Conservation (phyloP, 2,113 vertebrate species). For the Otocyon megalotis region DNA sequence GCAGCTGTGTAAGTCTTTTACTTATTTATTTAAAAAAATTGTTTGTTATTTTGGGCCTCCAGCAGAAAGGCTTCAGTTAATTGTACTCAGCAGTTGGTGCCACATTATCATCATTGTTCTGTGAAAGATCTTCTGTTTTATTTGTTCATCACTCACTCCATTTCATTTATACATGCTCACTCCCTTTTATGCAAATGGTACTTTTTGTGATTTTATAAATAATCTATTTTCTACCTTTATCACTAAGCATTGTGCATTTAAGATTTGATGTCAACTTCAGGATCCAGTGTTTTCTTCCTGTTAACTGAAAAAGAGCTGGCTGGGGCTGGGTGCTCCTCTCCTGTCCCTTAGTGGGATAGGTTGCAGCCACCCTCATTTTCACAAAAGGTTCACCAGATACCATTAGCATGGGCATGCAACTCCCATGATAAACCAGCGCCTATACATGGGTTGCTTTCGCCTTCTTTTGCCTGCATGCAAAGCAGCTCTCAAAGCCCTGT, state of each 20-base stretch:
- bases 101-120: neutral
- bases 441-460: too few relatives aligned
- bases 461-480: neutral
- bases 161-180: neutral
- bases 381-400: neutral
- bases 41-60: neutral
- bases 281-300: neutral
- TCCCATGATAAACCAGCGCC: neutral
- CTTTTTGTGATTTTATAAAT: neutral
- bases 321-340: neutral
- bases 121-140: neutral
- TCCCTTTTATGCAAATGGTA: neutral
- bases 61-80: neutral
- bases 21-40: neutral
- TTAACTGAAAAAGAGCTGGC: neutral
- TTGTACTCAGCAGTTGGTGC: neutral
- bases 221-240: neutral
- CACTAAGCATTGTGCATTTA: neutral
- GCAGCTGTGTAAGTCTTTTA: neutral
- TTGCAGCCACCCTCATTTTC: neutral
- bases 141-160: neutral
- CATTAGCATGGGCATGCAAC: neutral
- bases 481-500: neutral
- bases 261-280: neutral
- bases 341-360: neutral